These are phyloP conservation scores for Parnassius mnemosyne DNA, from an alignment of 2,888 invertebrate species.

Conservation along the genomic window DNA sequence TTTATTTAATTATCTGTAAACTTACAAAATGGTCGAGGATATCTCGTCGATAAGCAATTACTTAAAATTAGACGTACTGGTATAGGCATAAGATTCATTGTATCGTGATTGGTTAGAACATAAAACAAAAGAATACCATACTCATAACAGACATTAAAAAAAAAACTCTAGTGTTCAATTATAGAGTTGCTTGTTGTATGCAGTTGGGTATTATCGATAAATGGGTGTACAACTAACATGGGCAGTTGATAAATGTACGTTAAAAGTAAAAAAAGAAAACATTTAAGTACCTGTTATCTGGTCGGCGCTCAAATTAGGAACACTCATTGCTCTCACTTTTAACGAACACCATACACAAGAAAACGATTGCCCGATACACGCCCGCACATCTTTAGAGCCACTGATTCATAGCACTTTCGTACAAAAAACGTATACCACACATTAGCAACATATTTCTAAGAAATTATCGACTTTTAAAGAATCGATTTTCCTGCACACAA, in stretches of 20 bases:
- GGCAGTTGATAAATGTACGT: conserved; percentile 19
- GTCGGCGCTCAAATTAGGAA: conserved; percentile 71
- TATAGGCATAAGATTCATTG: conserved; percentile 4
- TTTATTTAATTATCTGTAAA: conserved; percentile 5
- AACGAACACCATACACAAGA: conserved; percentile 40
- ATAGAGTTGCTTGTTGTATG: conserved; percentile 13
- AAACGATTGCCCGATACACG: conserved; percentile 41
- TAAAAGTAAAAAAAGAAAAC: conserved; percentile 26
- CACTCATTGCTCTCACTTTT: conserved; percentile 63
- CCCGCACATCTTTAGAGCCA: conserved; percentile 56
- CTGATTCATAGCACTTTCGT: conserved; percentile 65
- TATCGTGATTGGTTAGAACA: neutral
- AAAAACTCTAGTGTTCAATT: neutral
- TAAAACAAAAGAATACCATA: conserved; percentile 8
- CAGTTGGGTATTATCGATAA: conserved; percentile 11
- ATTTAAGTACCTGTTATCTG: conserved; percentile 66
- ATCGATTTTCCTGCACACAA: conserved; percentile 36
- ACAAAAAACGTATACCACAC: conserved; percentile 53
- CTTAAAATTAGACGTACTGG: neutral
- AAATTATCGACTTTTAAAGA: conserved; percentile 53
- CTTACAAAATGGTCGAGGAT: conserved; percentile 1
- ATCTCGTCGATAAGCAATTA: neutral
- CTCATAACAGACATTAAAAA: conserved; percentile 1
- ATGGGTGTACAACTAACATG: conserved; percentile 12
- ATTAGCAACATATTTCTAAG: conserved; percentile 52